A percentile compares a stretch with the other conserved stretches of the same genome.
phyloP scores from a whole-genome alignment of 2,888 invertebrate genomes.

The Alloscopus bannaensis region DNA sequence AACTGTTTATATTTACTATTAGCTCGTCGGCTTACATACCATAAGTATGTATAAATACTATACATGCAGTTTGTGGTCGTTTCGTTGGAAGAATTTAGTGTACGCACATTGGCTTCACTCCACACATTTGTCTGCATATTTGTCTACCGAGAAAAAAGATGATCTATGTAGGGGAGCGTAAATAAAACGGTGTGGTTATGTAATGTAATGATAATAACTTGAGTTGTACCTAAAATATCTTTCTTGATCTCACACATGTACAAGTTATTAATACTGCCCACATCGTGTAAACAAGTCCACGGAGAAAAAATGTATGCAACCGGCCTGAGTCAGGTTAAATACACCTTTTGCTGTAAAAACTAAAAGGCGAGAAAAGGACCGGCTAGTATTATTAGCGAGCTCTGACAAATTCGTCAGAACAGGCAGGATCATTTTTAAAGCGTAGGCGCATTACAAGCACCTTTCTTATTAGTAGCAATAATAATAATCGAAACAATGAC shows the following conservation, averaged over 20 bases:
- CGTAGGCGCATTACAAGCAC: constrained; percentile 23
- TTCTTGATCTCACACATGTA: constrained; percentile 35
- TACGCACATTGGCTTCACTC: too few relatives aligned
- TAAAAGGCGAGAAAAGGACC: neutral
- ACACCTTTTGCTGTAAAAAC: neutral
- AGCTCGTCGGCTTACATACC: too few relatives aligned
- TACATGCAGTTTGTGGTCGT: too few relatives aligned
- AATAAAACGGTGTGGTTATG: constrained; percentile 29
- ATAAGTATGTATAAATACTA: too few relatives aligned
- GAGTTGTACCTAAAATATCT: constrained; percentile 27
- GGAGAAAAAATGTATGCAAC: neutral
- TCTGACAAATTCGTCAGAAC: too few relatives aligned
- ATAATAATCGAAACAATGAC: constrained; percentile 25
- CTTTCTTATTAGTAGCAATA: constrained; percentile 16
- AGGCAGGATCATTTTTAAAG: too few relatives aligned
- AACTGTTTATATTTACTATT: constrained; percentile 21
- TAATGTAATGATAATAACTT: too few relatives aligned
- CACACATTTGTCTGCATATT: too few relatives aligned
- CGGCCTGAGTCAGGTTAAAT: too few relatives aligned
- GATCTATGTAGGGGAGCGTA: constrained; percentile 28
- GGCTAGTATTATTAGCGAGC: too few relatives aligned
- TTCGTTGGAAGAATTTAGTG: too few relatives aligned
- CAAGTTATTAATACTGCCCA: constrained; percentile 52
- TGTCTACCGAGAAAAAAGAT: too few relatives aligned
- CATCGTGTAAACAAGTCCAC: constrained; percentile 41